phyloP scores from a whole-genome alignment of 1,140 invertebrate species.

The Drosophila micromelanica region DNA sequence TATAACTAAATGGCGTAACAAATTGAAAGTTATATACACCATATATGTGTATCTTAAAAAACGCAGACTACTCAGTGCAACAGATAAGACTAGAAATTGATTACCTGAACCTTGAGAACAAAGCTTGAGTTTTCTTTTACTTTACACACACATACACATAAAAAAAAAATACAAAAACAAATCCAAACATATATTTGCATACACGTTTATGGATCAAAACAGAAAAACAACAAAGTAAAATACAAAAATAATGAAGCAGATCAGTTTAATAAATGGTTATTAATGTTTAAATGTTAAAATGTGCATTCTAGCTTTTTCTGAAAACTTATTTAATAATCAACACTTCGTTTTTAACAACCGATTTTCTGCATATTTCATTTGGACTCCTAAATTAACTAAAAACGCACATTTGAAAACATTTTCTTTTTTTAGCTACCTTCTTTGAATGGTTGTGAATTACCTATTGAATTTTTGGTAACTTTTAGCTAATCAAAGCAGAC shows the following conservation, averaged over 20 bases:
- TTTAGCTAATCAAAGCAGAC: conserved; percentile 24
- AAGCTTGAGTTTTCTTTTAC: conserved; percentile 77
- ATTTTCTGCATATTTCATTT: neutral
- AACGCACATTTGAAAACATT: neutral
- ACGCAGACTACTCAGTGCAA: conserved; percentile 83
- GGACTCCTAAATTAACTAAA: neutral
- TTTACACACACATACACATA: conserved; percentile 49
- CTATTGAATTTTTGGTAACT: conserved; percentile 17
- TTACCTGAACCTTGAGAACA: conserved; percentile 82
- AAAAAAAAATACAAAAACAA: conserved; percentile 20
- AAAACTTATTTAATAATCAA: too few species aligned
- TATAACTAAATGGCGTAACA: conserved; percentile 27
- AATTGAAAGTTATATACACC: conserved; percentile 30
- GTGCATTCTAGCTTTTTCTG: neutral
- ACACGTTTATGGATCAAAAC: neutral
- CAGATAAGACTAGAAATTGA: conserved; percentile 82
- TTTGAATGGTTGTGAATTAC: conserved; percentile 67
- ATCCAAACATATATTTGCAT: conserved; percentile 23
- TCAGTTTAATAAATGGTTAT: neutral
- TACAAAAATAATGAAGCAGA: neutral
- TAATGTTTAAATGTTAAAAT: neutral
- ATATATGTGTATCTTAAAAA: conserved; percentile 45
- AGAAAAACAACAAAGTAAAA: neutral
- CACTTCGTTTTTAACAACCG: too few species aligned
- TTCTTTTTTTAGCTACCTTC: conserved; percentile 7